A percentile compares a stretch with the other conserved stretches of the same genome.
These are phyloP conservation scores for Formica aserva DNA, from an alignment of 2,888 invertebrate genomes.

Conservation along the genomic window DNA sequence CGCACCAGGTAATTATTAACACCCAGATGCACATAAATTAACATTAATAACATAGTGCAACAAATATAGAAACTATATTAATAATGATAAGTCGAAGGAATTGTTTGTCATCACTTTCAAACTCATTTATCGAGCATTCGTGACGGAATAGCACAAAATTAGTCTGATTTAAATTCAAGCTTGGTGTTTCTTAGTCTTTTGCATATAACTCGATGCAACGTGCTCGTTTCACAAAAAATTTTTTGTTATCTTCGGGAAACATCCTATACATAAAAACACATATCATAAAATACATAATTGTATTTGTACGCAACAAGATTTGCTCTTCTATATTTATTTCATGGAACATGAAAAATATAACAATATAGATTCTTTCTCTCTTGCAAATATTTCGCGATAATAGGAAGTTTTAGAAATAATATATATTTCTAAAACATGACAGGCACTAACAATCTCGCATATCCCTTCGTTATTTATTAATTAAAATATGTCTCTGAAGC, in stretches of 20 bases:
- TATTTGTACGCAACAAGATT: not conserved
- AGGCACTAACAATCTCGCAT: not conserved
- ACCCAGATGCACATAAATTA: not conserved
- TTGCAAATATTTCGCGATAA: slow-evolving; percentile 6
- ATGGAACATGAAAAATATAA: not conserved
- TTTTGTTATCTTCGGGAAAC: not conserved
- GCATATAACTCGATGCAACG: not conserved
- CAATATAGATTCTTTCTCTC: not conserved
- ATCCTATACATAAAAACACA: not conserved
- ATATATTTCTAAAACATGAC: not conserved
- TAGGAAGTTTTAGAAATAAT: not conserved
- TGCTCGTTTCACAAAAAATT: not conserved
- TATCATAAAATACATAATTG: not conserved
- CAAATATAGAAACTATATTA: not conserved
- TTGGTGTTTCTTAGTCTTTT: not conserved
- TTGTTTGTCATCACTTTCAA: not conserved
- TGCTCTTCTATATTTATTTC: not conserved
- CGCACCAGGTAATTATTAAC: not conserved
- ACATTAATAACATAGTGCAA: not conserved
- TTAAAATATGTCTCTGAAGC: slow-evolving; percentile 29
- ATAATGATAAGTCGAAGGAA: not conserved
- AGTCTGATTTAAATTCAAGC: not conserved
- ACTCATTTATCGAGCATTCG: not conserved
- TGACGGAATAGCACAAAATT: not conserved
- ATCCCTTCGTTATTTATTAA: slow-evolving; percentile 15